Base-by-base conservation (phyloP, 2,797 vertebrate species). In the Enteromius anoplus region DNA sequence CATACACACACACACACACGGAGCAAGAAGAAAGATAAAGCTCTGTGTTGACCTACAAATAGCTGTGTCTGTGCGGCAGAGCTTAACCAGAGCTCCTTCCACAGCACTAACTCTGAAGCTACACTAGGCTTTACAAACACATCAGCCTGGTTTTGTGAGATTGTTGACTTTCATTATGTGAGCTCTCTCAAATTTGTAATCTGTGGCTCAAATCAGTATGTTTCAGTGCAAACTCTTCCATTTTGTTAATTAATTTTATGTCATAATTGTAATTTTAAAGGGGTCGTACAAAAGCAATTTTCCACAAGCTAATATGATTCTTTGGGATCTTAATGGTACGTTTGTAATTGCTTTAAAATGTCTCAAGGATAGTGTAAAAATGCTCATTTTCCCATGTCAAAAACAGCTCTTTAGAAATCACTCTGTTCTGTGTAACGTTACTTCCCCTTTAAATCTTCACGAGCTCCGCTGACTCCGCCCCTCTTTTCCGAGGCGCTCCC, bases 41-140 rank as follows among this genome's bases (percentile, higher is more conserved):
- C 66, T 66, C 49, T 47, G 14, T 72, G 75, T 47, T 85, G 84
- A 82, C 80, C 80, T 85, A 79, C 80, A 82, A 82, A 82, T 82
- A 75, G 45, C 37, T 8, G 37, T 70, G 40, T 60, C 45, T 42
- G 17, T 71, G 78, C 72, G 66, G 78, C 70, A 84, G n/a, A 81
- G 77, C 78, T 51, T 79, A 79, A 26, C 47, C 47, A 65, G 51
- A 40, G 65, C 83, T 73, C 14, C 47, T 65, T 80, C 34, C 75
- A 51, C 82, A 78, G 19, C 47, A 19, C 29, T 37, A 64, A 7
- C 58, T 73, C 42, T 68, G 72, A 68, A 69, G 55, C 70, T 65
- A 40, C 29, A 58, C 37, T 32, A 6, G 29, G 66, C 65, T 68
- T 37, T 29, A 72, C 66, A 71, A 76, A 32, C 72, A 42, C 47